Conservation (phyloP, 2,888 invertebrate species). For the Drosophila nr. fundita region DNA sequence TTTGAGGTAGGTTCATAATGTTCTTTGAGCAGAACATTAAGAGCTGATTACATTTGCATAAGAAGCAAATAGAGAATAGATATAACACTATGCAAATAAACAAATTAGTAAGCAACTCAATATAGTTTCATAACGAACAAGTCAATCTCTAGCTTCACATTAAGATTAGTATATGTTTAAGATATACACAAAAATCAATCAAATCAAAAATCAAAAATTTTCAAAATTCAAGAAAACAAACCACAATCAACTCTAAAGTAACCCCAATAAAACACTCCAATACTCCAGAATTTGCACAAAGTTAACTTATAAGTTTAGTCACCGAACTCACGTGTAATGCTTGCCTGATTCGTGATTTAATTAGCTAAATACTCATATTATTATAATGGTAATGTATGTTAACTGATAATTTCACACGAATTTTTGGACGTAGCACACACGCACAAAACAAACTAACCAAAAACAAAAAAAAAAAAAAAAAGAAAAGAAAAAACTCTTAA, state of each 20-base stretch:
- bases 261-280: conserved; percentile 2
- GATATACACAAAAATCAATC: background rate
- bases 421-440: conserved; percentile 48
- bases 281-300: conserved; percentile 30
- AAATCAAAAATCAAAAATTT: background rate
- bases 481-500: background rate
- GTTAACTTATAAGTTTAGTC: conserved; percentile 9
- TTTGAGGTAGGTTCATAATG: conserved; percentile 10
- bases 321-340: conserved; percentile 21
- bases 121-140: background rate
- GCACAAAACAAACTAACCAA: conserved; percentile 3
- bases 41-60: background rate
- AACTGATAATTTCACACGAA: conserved; percentile 34
- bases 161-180: background rate
- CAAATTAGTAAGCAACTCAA: background rate
- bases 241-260: background rate
- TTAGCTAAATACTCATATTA: conserved; percentile 10
- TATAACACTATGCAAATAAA: background rate
- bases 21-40: background rate
- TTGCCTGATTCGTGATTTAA: conserved; percentile 39
- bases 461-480: background rate
- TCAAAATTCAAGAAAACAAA: background rate
- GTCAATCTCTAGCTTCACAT: background rate
- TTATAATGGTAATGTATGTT: conserved; percentile 46
- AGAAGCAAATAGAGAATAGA: background rate